phyloP scores from a whole-genome alignment of 2,888 invertebrate species.

The Ophion ellenae region DNA sequence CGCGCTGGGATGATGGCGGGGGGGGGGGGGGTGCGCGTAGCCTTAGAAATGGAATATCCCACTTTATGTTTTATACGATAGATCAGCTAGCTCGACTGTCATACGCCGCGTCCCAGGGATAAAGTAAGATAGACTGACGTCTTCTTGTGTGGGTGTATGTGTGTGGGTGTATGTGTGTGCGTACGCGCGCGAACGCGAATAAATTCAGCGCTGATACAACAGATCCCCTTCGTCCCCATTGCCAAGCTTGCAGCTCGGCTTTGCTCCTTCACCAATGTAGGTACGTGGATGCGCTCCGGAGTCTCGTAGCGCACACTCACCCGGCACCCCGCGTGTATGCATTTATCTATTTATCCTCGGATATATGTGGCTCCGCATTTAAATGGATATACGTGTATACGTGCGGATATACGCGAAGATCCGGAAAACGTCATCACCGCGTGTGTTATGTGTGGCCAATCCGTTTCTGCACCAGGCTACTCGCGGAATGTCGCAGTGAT shows the following conservation, averaged over 20 bases:
- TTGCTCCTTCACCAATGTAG: slow-evolving; percentile 79
- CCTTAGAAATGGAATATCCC: slow-evolving; percentile 83
- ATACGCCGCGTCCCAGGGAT: slow-evolving; percentile 81
- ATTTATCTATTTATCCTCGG: not conserved
- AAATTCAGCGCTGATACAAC: slow-evolving; percentile 80
- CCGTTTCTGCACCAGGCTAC: slow-evolving; percentile 44
- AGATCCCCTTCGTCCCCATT: not conserved
- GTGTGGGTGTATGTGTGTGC: not conserved
- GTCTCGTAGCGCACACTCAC: not conserved
- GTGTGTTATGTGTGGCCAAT: slow-evolving; percentile 48
- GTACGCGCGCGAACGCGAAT: slow-evolving; percentile 73
- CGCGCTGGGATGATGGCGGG: slow-evolving; percentile 18
- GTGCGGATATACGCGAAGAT: not conserved
- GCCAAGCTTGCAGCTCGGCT: slow-evolving; percentile 74
- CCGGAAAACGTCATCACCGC: slow-evolving; percentile 22
- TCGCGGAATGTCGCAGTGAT: slow-evolving; percentile 40
- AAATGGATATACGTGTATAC: slow-evolving; percentile 14
- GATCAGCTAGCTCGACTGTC: slow-evolving; percentile 83
- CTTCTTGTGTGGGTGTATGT: slow-evolving; percentile 75
- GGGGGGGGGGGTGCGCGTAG: slow-evolving; percentile 63
- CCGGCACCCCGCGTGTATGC: not conserved
- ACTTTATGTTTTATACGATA: slow-evolving; percentile 84
- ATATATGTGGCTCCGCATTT: slow-evolving; percentile 21
- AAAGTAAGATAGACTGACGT: slow-evolving; percentile 83
- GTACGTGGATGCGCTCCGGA: slow-evolving; percentile 31